Evolutionary conservation across 2,113 vertebrate species (phyloP).

Genomic region (Balaenoptera acutorostrata): DNA sequence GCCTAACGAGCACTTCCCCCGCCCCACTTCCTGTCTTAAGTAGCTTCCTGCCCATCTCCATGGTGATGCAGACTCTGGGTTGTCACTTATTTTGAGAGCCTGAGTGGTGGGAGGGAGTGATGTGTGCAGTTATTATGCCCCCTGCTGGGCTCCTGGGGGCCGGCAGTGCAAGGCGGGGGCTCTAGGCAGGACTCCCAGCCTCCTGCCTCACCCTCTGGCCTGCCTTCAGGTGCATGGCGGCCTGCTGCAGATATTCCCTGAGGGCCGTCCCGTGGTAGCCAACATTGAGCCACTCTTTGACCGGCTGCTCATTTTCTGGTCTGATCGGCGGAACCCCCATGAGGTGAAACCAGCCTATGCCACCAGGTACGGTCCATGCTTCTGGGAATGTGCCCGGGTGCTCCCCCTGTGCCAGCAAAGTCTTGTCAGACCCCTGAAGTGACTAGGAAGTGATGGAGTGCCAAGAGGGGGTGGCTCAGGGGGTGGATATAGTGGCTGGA

Average conservation of each 20-base stretch:
- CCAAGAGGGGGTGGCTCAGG: not conserved
- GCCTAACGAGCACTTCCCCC: not conserved
- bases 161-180: not conserved
- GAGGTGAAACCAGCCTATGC: constrained; percentile 92
- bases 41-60: constrained; percentile 62
- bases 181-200: not conserved
- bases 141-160: not conserved
- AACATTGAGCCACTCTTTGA: constrained; percentile 93
- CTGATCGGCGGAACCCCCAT: constrained; percentile 92
- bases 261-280: constrained; percentile 88
- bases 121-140: not conserved
- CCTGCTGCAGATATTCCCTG: constrained; percentile 90
- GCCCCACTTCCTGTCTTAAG: constrained; percentile 40
- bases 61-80: constrained; percentile 22
- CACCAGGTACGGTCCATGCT: constrained; percentile 81
- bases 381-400: not conserved
- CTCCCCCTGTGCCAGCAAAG: not conserved
- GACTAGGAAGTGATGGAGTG: not conserved
- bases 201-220: not conserved
- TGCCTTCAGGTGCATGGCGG: constrained; percentile 87
- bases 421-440: not conserved
- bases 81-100: constrained; percentile 1
- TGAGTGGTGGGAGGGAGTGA: not conserved
- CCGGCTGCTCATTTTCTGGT: constrained; percentile 94
- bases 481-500: not conserved